phyloP scores from a whole-genome alignment of 2,797 vertebrate species.

The Oryzias dopingdopingensis region DNA sequence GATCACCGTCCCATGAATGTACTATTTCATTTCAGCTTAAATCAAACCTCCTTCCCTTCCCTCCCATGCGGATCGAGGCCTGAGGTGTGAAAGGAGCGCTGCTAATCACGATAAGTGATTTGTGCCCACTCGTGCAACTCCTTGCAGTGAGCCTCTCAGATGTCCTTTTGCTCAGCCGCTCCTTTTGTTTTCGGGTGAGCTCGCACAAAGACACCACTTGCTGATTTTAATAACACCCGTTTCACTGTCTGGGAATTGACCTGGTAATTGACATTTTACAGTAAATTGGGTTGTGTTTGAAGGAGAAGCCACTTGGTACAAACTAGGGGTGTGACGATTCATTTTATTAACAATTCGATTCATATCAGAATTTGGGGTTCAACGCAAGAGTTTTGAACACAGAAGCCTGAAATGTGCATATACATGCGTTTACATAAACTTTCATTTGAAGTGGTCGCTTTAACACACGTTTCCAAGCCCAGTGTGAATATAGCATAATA shows the following conservation, averaged over 20 bases:
- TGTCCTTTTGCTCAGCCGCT: slow-evolving; percentile 38
- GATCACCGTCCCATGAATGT: slow-evolving; percentile 42
- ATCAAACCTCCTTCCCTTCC: slow-evolving; percentile 18
- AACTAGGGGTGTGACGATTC: slow-evolving; percentile 15
- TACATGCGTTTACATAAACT: too few species aligned
- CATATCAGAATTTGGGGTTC: too few species aligned
- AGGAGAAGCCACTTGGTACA: slow-evolving; percentile 29
- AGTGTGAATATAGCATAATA: too few species aligned
- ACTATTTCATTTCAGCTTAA: slow-evolving; percentile 58
- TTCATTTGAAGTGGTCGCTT: too few species aligned
- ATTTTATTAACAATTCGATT: too few species aligned
- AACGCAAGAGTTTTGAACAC: too few species aligned
- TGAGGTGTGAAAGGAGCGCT: slow-evolving; percentile 24
- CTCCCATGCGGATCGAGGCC: slow-evolving; percentile 11
- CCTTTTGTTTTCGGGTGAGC: slow-evolving; percentile 50
- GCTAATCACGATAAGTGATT: slow-evolving; percentile 68
- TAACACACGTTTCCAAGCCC: too few species aligned
- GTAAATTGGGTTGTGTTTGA: slow-evolving; percentile 36
- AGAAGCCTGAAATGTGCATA: too few species aligned
- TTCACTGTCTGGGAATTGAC: slow-evolving; percentile 28
- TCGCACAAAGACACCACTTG: slow-evolving; percentile 49
- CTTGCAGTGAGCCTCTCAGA: slow-evolving; percentile 40
- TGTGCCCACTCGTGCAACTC: slow-evolving; percentile 49
- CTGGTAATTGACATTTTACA: slow-evolving; percentile 52
- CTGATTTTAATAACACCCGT: slow-evolving; percentile 41